A percentile compares a stretch with the other conserved stretches of the same genome.
These are phyloP conservation scores for Nemotelus pantherinus DNA, from an alignment of 2,888 invertebrate genomes.

Conservation along the genomic window DNA sequence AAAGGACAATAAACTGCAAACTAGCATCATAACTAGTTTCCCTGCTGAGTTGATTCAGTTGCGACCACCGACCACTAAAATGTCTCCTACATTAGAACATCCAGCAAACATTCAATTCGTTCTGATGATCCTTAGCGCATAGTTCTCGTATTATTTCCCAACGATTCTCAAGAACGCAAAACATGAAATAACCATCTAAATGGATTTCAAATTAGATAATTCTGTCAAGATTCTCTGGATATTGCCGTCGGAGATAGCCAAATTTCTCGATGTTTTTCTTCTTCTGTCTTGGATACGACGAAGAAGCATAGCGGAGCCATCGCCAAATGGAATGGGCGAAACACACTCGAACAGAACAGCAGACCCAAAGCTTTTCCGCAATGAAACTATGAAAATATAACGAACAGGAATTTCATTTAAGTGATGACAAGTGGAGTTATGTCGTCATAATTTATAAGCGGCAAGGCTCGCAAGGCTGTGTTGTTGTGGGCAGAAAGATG, in stretches of 20 bases:
- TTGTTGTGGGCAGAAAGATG: slow-evolving; percentile 20
- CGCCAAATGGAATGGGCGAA: not conserved
- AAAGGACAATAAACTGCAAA: no score
- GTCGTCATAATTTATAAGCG: slow-evolving; percentile 47
- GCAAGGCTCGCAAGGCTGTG: not conserved
- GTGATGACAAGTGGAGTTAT: slow-evolving; percentile 49
- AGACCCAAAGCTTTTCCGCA: not conserved
- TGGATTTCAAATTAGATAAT: slow-evolving; percentile 5
- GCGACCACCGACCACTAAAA: no score
- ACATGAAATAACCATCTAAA: not conserved
- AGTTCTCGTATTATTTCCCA: no score
- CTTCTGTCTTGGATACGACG: not conserved
- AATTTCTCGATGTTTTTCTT: not conserved
- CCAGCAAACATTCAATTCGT: no score
- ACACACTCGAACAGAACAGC: not conserved
- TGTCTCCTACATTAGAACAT: no score
- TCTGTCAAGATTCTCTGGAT: not conserved
- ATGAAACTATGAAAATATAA: not conserved
- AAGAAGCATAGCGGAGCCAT: not conserved
- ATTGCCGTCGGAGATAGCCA: slow-evolving; percentile 1
- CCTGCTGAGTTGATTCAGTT: no score
- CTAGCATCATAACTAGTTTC: no score
- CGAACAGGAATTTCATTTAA: slow-evolving; percentile 48
- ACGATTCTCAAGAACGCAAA: no score
- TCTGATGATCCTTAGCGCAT: no score